Base-by-base conservation (phyloP, 2,888 invertebrate species). In the Dastarcus helophoroides region DNA sequence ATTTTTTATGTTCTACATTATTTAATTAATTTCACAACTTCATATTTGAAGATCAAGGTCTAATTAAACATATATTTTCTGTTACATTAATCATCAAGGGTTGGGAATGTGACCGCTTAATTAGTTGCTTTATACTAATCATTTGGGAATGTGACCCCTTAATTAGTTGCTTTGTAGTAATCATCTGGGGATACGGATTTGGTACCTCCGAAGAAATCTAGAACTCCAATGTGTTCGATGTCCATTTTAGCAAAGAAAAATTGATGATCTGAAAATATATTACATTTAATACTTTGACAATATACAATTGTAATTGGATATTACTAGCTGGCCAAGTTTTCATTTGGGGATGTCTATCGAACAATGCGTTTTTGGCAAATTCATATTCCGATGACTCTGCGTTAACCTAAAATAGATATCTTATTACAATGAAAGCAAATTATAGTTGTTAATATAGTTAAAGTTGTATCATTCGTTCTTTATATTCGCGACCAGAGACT, bases 181-280 rank as follows among this genome's bases (percentile, higher is more conserved):
- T 82, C 79, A 9, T 66, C 58, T 1, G 73, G 60, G 0, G 64
- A 55, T 10, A 83, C 72, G 51, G 69, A 70, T 44, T 75, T 73
- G 9, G 83, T 79, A 2, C 89, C 84, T 2, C 89, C 88, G 54
- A 84, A 88, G 58, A 71, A 79, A 52, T 88, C 85, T 44, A 88
- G 61, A 43, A 88, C 74, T 7, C 71, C 74, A 32, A 89, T 79
- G 44, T 79, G 71, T 17, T 66, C 63, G 26, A 88, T 80, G 41
- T 78, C 68, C 50, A 89, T 44, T 60, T 83, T 82, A 1, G 80
- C 81, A 19, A 88, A 72, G 49, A 77, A 84, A 66, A 84, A 89
- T 12, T 69, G 54, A 57, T 88, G 85, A 50, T 72, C 84, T 83
- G 60, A 9, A 68, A 66, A 16, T 12, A 24, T 7, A 7, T 19